Conservation (phyloP, 1,140 invertebrate genomes). For the Drosophila bipectinata region DNA sequence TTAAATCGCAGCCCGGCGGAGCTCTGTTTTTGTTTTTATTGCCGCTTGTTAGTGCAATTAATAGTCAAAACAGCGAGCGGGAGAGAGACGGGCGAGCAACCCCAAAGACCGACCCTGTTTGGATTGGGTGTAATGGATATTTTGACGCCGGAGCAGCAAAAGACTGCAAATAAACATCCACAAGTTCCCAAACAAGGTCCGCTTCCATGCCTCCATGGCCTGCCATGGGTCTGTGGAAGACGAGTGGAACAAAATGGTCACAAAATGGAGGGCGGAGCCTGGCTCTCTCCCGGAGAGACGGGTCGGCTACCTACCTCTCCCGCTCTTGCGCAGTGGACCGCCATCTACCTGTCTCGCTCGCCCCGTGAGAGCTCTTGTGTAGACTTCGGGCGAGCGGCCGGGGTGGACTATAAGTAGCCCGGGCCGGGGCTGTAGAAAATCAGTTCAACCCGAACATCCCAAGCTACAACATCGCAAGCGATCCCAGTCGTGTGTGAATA, state of each 20-base stretch:
- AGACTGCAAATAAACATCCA: conserved; percentile 82
- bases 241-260: conserved; percentile 78
- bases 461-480: conserved; percentile 39
- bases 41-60: conserved; percentile 59
- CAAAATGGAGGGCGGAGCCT: conserved; percentile 58
- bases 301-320: conserved; percentile 9
- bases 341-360: conserved; percentile 19
- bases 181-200: conserved; percentile 72
- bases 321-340: not conserved
- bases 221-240: conserved; percentile 50
- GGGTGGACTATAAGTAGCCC: conserved; percentile 69
- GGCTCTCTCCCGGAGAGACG: not conserved
- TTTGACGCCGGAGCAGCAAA: conserved; percentile 81
- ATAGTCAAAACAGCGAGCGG: conserved; percentile 56
- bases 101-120: conserved; percentile 66
- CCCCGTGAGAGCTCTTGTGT: conserved; percentile 12
- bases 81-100: conserved; percentile 12
- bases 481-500: conserved; percentile 41
- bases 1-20: conserved; percentile 25
- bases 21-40: conserved; percentile 36
- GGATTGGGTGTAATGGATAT: conserved; percentile 83
- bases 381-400: conserved; percentile 36
- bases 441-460: conserved; percentile 67
- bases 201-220: not conserved
- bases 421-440: conserved; percentile 46